These are phyloP conservation scores for Xerus rutilus DNA, from an alignment of 2,797 vertebrate genomes.

Conservation along the genomic window DNA sequence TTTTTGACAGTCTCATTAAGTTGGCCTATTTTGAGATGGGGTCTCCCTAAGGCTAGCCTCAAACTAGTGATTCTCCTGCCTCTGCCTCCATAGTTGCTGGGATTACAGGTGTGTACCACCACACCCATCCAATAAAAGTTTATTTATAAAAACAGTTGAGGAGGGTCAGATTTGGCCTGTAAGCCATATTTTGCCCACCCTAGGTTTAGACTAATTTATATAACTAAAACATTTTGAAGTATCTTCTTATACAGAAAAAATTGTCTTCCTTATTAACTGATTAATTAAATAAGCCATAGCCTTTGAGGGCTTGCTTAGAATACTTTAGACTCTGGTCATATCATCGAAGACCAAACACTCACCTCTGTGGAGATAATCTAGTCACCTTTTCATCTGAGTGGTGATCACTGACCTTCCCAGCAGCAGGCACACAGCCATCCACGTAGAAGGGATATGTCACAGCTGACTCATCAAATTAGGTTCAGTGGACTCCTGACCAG, in stretches of 20 bases:
- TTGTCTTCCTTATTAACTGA: slow-evolving; percentile 18
- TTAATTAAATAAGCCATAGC: slow-evolving; percentile 6
- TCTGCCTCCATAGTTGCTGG: too few species aligned
- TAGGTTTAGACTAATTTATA: slow-evolving; percentile 10
- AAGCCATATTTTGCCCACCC: neutral
- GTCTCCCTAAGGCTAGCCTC: too few species aligned
- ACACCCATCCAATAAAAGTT: neutral
- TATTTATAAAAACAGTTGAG: slow-evolving; percentile 27
- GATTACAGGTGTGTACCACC: too few species aligned
- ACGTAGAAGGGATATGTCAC: neutral
- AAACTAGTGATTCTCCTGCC: too few species aligned
- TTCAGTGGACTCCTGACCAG: neutral
- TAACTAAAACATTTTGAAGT: slow-evolving; percentile 53
- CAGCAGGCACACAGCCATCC: neutral
- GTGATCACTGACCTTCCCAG: neutral
- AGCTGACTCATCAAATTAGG: neutral
- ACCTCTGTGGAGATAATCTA: neutral
- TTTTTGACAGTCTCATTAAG: too few species aligned
- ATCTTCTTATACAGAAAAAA: neutral
- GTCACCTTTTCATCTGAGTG: neutral
- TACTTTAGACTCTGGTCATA: neutral
- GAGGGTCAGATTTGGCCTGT: neutral
- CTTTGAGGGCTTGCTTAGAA: neutral
- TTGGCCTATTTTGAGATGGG: too few species aligned
- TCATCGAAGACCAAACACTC: neutral